Evolutionary conservation across 1,140 invertebrate species (phyloP).

Genomic region (Acromyrmex echinatior): DNA sequence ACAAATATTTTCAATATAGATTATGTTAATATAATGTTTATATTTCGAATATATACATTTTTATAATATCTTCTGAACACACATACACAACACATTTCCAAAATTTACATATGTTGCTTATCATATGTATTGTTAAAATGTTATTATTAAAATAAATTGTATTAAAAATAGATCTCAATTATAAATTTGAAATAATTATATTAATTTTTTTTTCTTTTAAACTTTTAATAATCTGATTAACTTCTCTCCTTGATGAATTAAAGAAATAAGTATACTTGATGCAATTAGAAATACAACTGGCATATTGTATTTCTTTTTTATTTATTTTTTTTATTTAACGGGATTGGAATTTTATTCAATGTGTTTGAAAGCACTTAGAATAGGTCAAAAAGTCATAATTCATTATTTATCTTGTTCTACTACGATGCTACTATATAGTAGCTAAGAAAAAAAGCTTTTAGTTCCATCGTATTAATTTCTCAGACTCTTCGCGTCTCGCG

Average conservation of each 20-base stretch:
- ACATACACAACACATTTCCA: too few relatives aligned
- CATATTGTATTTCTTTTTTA: neutral
- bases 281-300: neutral
- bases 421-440: neutral
- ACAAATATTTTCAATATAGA: too few relatives aligned
- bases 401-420: conserved; percentile 25
- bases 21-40: too few relatives aligned
- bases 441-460: conserved; percentile 28
- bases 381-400: conserved; percentile 23
- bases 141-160: too few relatives aligned
- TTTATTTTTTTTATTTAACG: conserved; percentile 20
- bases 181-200: neutral
- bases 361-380: conserved; percentile 16
- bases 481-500: neutral
- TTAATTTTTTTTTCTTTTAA: neutral
- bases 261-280: neutral
- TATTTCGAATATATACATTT: too few relatives aligned
- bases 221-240: neutral
- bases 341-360: conserved; percentile 19
- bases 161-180: conserved; percentile 7
- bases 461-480: conserved; percentile 51
- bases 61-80: too few relatives aligned
- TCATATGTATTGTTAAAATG: neutral
- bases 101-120: neutral
- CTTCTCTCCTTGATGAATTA: neutral